Evolutionary conservation across 2,888 invertebrate genomes (phyloP), one percentile per base, ranked within the genome.

Genomic region (Hypomecis punctinalis): DNA sequence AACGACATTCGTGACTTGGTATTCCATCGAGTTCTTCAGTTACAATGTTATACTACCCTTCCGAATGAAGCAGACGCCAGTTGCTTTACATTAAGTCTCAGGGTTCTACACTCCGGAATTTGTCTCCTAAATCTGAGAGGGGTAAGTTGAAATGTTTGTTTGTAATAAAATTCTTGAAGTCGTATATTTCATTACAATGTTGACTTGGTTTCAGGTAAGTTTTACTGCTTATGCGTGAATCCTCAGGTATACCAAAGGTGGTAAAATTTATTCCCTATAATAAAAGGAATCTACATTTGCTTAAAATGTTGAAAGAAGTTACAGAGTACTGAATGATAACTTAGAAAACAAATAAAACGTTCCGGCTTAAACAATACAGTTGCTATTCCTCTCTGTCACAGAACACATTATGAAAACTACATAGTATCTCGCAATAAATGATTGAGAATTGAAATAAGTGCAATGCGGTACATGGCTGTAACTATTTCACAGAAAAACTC

Each of bases 101-200:
- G 36, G 49, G 57, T 48, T 40, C 43, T 59, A 55, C 48, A 49
- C 37, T 54, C 55, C 13, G 46, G 46, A 33, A 52, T 60, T 60
- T 33, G 46, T n/a, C 5, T 33, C 42, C 46, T 52, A 53, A 63
- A 58, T 52, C 55, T 61, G 23, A 9, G 42, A n/a, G 6, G 37
- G 42, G 39, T 48, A 42, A 63, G 52, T 47, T 47, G 63, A 47
- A 57, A 63, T 53, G 63, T 46, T 35, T 56, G 61, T 53, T 48
- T 49, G 51, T n/a, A 53, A 47, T 58, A 42, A 56, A 47, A 47
- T 33, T 56, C 55, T 46, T 39, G 55, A 4, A 46, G 45, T 35
- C 37, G 11, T 39, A 37, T 48, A 36, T 48, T 56, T 6, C 10
- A 39, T 36, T 58, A 63, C 58, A 63, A 58, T 53, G 58, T 58